Evolutionary conservation across 2,797 vertebrate genomes (phyloP), one percentile per base, ranked within the genome.

Genomic region (Eleutherodactylus coqui): DNA sequence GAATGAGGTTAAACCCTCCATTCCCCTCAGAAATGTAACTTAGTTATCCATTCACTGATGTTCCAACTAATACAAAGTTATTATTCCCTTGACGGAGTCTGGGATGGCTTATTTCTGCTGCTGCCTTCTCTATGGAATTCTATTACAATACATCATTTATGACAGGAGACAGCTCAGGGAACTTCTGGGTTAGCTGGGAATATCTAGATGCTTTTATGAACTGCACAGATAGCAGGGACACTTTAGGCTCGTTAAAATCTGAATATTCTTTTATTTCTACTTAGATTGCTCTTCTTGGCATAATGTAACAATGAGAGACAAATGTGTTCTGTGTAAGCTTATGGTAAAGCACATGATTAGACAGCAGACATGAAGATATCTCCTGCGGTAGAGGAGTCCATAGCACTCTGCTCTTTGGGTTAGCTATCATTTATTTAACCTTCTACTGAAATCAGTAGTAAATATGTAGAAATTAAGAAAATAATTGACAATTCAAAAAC

Each of bases 51-150:
- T 49, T 79, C 43, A 45, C 51, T 38, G 36, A 73, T 79, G 29
- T 73, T 45, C 64, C 75, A 29, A 36, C 69, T 79, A 36, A 85
- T 79, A 17, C 51, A 36, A n/a, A 79, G 51, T 73, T 38, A 85
- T 73, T 80, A 85, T 73, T 73, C 84, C 36, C 27, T 43, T 24
- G 13, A 73, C 64, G 21, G 27, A 79, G 77, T 45, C 49, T 43
- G 38, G 45, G 60, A 79, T 38, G 27, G 45, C 43, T 85, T 72
- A 79, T 70, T 70, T 72, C 16, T 79, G n/a, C 36, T 7, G 36
- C 21, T 60, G 24, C 27, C 41, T 72, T 14, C 49, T 17, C 64
- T 79, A n/a, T 62, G 67, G 47, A 80, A 62, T 69, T 34, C 24
- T 34, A 38, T 77, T 53, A 78, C 29, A 43, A 79, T 58, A 29